Evolutionary conservation across 1,140 invertebrate genomes (phyloP).

Genomic region (Penaeus vannamei): DNA sequence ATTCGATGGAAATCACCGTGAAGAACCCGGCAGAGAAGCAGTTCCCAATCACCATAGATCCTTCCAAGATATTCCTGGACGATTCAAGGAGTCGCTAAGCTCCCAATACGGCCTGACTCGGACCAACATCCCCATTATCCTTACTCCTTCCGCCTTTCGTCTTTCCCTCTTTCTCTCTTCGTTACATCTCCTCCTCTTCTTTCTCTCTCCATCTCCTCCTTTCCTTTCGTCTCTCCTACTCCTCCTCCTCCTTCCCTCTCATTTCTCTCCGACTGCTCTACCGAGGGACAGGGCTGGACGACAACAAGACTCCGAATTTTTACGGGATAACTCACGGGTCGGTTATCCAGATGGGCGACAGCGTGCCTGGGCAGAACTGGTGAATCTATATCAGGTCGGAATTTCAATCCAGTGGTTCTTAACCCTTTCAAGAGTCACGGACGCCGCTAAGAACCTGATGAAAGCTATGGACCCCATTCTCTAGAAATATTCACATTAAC

Average conservation of each 20-base stretch:
- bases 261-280: neutral
- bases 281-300: neutral
- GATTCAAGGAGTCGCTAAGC: neutral
- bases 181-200: too few relatives aligned
- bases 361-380: neutral
- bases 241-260: too few relatives aligned
- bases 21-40: constrained; percentile 9
- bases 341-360: constrained; percentile 3
- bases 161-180: too few relatives aligned
- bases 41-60: neutral
- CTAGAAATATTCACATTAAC: too few relatives aligned
- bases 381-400: too few relatives aligned
- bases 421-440: too few relatives aligned
- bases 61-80: neutral
- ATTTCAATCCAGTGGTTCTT: too few relatives aligned
- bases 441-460: too few relatives aligned
- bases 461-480: too few relatives aligned
- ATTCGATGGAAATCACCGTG: neutral
- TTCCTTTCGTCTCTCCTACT: too few relatives aligned
- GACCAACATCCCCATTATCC: neutral
- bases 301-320: neutral
- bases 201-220: too few relatives aligned
- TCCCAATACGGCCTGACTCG: neutral
- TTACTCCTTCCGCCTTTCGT: too few relatives aligned
- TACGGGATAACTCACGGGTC: neutral